These are phyloP conservation scores for Amblyopsis hoosieri DNA, from an alignment of 2,797 vertebrate species.

Conservation along the genomic window DNA sequence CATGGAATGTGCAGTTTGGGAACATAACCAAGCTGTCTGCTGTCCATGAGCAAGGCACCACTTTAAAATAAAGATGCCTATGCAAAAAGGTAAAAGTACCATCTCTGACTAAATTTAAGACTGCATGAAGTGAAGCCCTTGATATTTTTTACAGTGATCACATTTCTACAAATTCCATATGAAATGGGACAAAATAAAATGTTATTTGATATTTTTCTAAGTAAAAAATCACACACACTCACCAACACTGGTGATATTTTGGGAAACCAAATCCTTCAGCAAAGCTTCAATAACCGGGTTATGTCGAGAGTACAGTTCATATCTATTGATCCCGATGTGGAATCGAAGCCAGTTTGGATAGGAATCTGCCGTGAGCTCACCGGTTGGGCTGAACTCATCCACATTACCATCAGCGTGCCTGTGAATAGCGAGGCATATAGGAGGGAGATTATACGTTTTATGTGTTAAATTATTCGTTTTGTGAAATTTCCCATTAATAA, in stretches of 20 bases:
- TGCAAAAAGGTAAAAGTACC: slow-evolving; percentile 6
- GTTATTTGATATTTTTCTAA: neutral
- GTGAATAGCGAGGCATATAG: slow-evolving; percentile 7
- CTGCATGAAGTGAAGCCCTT: too few species aligned
- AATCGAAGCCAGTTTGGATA: slow-evolving; percentile 99
- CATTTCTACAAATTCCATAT: too few species aligned
- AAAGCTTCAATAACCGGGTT: slow-evolving; percentile 90
- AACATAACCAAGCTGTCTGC: slow-evolving; percentile 36
- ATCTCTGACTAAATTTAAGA: too few species aligned
- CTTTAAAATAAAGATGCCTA: slow-evolving; percentile 31
- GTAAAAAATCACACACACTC: slow-evolving; percentile 58
- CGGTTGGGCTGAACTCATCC: slow-evolving; percentile 85
- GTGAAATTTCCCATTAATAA: too few species aligned
- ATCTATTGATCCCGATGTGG: slow-evolving; percentile 97
- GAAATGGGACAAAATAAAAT: slow-evolving; percentile 13
- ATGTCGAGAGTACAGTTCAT: slow-evolving; percentile 93
- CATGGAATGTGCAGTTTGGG: slow-evolving; percentile 55
- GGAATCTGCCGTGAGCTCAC: slow-evolving; percentile 85
- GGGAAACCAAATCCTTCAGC: slow-evolving; percentile 89
- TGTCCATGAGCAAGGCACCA: neutral
- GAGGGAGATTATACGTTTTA: neutral
- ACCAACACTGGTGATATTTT: slow-evolving; percentile 97
- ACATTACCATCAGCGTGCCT: slow-evolving; percentile 86
- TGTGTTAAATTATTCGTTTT: too few species aligned
- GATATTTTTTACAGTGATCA: too few species aligned